Evolutionary conservation across 2,113 vertebrate genomes (phyloP).

Genomic region (Amia ocellicauda): DNA sequence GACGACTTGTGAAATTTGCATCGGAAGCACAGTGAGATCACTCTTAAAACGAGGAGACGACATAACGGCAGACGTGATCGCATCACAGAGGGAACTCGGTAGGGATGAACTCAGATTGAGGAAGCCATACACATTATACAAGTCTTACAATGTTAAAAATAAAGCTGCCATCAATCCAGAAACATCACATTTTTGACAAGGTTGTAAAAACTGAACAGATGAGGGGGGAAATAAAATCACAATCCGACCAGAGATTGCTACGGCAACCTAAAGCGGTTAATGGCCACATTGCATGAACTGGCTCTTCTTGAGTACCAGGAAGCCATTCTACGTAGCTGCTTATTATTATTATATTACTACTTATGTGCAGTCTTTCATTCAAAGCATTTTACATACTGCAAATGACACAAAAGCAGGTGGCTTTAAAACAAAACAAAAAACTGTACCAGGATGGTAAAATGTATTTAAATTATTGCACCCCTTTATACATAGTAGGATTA

Average conservation of each 20-base stretch:
- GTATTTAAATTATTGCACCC: neutral
- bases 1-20: slow-evolving; percentile 70
- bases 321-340: neutral
- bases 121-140: neutral
- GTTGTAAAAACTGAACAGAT: slow-evolving; percentile 7
- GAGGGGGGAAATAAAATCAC: neutral
- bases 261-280: neutral
- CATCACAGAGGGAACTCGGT: slow-evolving; percentile 71
- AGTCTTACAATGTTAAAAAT: neutral
- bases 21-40: slow-evolving; percentile 78
- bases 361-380: neutral
- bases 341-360: neutral
- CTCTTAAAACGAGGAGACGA: slow-evolving; percentile 58
- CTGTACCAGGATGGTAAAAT: neutral
- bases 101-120: neutral
- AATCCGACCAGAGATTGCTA: neutral
- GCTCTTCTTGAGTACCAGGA: neutral
- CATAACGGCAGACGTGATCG: slow-evolving; percentile 54
- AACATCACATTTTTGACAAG: slow-evolving; percentile 1
- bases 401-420: neutral
- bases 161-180: slow-evolving; percentile 34
- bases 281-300: neutral
- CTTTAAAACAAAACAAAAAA: neutral
- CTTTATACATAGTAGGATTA: neutral
- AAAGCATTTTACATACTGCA: neutral